phyloP scores from a whole-genome alignment of 1,140 invertebrate genomes.

The Penaeus indicus region DNA sequence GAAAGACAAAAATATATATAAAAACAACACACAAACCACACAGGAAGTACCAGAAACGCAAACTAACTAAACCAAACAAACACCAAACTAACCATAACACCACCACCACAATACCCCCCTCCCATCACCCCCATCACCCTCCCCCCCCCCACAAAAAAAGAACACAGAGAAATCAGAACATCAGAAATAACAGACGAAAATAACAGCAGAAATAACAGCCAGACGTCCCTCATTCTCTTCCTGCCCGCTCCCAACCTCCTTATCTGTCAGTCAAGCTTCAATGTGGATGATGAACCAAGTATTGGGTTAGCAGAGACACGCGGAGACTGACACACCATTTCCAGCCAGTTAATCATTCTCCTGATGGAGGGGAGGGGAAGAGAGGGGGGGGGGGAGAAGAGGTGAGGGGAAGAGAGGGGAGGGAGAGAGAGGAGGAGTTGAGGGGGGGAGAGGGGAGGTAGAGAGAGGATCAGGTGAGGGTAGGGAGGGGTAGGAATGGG shows the following conservation, averaged over 20 bases:
- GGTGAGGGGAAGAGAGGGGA: not conserved
- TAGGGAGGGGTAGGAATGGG: too few relatives aligned
- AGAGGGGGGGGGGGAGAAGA: not conserved
- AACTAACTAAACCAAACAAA: too few relatives aligned
- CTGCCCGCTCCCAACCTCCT: not conserved
- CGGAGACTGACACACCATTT: conserved; percentile 39
- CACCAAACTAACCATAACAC: too few relatives aligned
- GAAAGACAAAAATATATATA: too few relatives aligned
- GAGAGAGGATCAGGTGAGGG: not conserved
- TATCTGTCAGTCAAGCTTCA: conserved; percentile 40
- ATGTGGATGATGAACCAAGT: conserved; percentile 36
- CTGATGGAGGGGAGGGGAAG: not conserved
- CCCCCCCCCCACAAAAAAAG: too few relatives aligned
- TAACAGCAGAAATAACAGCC: too few relatives aligned
- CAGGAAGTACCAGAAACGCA: too few relatives aligned
- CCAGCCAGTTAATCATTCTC: conserved; percentile 40
- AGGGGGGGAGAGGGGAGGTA: not conserved
- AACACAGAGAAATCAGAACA: too few relatives aligned
- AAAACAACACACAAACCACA: too few relatives aligned
- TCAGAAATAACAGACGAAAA: too few relatives aligned
- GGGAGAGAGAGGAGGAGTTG: not conserved
- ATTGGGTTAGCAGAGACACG: conserved; percentile 43
- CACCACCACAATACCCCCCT: too few relatives aligned
- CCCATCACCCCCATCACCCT: too few relatives aligned
- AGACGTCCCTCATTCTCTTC: not conserved